phyloP scores from a whole-genome alignment of 1,140 invertebrate genomes.

The Marisa cornuarietis region DNA sequence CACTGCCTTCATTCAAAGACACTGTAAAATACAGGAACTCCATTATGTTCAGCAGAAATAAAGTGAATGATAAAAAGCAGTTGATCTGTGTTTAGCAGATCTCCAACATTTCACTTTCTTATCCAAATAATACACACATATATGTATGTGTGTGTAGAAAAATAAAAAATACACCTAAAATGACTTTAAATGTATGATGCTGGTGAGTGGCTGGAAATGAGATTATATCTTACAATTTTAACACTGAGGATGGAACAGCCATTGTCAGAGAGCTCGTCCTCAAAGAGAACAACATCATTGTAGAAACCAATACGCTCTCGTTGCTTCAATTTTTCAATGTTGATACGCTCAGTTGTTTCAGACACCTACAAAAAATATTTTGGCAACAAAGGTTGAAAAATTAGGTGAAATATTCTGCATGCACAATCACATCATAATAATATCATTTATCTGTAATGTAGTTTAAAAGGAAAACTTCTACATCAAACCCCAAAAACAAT shows the following conservation, averaged over 20 bases:
- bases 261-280: conserved; percentile 99
- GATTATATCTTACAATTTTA: conserved; percentile 84
- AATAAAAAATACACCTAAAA: not conserved
- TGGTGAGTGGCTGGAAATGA: not conserved
- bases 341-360: conserved; percentile 80
- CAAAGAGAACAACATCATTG: conserved; percentile 91
- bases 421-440: too few relatives aligned
- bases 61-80: too few relatives aligned
- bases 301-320: conserved; percentile 95
- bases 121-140: not conserved
- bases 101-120: not conserved
- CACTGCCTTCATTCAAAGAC: too few relatives aligned
- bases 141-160: not conserved
- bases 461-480: not conserved
- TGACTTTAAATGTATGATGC: not conserved
- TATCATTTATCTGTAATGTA: not conserved
- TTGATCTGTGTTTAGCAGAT: too few relatives aligned
- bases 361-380: conserved; percentile 55
- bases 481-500: not conserved
- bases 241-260: conserved; percentile 89
- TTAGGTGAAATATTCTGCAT: too few relatives aligned
- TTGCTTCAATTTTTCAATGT: conserved; percentile 89
- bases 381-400: too few relatives aligned
- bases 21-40: too few relatives aligned
- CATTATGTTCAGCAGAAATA: too few relatives aligned